Percentiles rank a stretch among this genome's conserved stretches.
Evolutionary conservation across 2,797 vertebrate species (phyloP).

Genomic region (Rhyacichthys aspro): DNA sequence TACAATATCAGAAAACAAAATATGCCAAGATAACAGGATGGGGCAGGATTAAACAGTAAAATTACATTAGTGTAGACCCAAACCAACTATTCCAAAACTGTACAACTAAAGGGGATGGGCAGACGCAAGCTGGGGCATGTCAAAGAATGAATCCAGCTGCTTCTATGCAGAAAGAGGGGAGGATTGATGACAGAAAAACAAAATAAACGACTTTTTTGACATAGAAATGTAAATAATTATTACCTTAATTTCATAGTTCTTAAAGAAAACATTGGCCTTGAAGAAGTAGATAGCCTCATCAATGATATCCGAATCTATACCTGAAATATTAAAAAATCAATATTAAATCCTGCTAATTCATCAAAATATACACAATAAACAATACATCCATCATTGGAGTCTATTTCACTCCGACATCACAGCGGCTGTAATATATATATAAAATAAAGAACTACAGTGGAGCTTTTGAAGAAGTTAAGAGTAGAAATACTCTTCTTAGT

Average conservation of each 20-base stretch:
- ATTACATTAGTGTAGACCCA: slow-evolving; percentile 3
- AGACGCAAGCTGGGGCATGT: slow-evolving; percentile 57
- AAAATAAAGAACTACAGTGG: too few relatives aligned
- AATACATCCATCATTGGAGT: too few relatives aligned
- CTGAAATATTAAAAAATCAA: slow-evolving; percentile 66
- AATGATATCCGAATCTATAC: slow-evolving; percentile 93
- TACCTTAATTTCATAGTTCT: slow-evolving; percentile 99
- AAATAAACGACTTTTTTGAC: too few relatives aligned
- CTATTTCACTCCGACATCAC: too few relatives aligned
- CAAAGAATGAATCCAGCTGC: slow-evolving; percentile 25
- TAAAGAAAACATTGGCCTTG: slow-evolving; percentile 99
- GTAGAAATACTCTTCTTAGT: slow-evolving; percentile 2
- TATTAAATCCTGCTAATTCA: too few relatives aligned
- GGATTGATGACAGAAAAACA: neutral
- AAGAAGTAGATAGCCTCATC: slow-evolving; percentile 99
- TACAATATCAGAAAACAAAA: too few relatives aligned
- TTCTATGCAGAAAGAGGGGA: neutral
- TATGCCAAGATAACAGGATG: too few relatives aligned
- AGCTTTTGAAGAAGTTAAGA: slow-evolving; percentile 21
- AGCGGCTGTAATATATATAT: too few relatives aligned
- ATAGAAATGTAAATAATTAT: neutral
- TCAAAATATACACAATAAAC: too few relatives aligned
- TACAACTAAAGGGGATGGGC: slow-evolving; percentile 12
- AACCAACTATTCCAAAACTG: slow-evolving; percentile 21
- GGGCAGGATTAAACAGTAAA: neutral